Evolutionary conservation across 2,888 invertebrate species (phyloP), one percentile per base, ranked within the genome.

Genomic region (Chymomyza fuscimana): DNA sequence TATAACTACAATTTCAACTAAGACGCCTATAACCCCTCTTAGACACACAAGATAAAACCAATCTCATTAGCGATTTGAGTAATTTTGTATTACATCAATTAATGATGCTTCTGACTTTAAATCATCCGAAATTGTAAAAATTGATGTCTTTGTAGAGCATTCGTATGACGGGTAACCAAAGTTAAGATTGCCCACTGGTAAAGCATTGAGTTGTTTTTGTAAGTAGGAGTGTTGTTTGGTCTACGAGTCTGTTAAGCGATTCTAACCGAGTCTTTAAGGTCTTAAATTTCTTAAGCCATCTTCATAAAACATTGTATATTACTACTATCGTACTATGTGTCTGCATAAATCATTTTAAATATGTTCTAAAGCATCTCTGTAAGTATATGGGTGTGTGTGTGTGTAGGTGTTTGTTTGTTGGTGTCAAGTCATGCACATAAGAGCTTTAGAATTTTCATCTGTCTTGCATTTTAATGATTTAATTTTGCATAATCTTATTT

Each of bases 401-500:
- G 69, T 36, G 56, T 60, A 68, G 40, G 40, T 46, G 74, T 32
- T 32, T 32, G 32, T 32, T 32, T 32, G 32, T 32, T 32, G 64
- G 66, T 64, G 68, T 82, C 77, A 86, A 75, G 67, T 83, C 84
- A 81, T 78, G 82, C 82, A 77, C 77, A 75, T 77, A 83, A 78
- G 79, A 73, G 78, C 73, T 81, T 78, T 79, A 70, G 73, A 71
- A 75, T 76, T 79, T 79, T 76, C 76, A 80, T 82, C 82, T 84
- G 77, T 74, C 82, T 74, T 79, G 85, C 87, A 84, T 80, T 84
- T 84, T 80, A 86, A 84, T 84, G 82, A 80, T 81, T 82, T 81
- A 81, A 86, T 84, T 86, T 86, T 83, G 84, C 83, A 83, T 83
- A 81, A 78, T 80, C 83, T 78, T 70, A 72, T 78, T 69, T 69